Evolutionary conservation across 1,140 invertebrate genomes (phyloP).

Genomic region (Drosophila bipectinata): DNA sequence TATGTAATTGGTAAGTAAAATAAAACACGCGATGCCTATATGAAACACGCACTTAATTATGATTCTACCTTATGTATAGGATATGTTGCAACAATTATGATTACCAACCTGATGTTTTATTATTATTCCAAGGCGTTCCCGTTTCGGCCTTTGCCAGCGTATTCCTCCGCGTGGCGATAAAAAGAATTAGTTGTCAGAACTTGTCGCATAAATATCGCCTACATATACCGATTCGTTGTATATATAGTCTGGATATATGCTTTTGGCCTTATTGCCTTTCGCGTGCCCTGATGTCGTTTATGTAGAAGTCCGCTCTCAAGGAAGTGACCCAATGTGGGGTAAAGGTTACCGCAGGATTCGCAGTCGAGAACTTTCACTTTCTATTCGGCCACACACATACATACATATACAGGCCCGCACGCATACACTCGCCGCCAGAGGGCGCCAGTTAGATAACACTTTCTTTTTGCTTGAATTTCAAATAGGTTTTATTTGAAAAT

Average conservation of each 20-base stretch:
- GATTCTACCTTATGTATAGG: background rate
- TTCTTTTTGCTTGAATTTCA: slow-evolving; percentile 16
- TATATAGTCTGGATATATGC: slow-evolving; percentile 40
- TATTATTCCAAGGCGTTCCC: slow-evolving; percentile 53
- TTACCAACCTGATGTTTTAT: slow-evolving; percentile 54
- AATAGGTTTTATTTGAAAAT: slow-evolving; percentile 29
- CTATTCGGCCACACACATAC: slow-evolving; percentile 13
- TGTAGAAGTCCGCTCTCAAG: slow-evolving; percentile 23
- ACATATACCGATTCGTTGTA: slow-evolving; percentile 38
- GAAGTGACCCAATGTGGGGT: slow-evolving; percentile 41
- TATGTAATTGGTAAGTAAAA: slow-evolving; percentile 4
- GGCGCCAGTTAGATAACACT: slow-evolving; percentile 68
- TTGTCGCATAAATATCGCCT: slow-evolving; percentile 67
- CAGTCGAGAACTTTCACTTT: slow-evolving; percentile 67
- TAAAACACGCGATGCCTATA: slow-evolving; percentile 8
- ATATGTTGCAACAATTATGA: slow-evolving; percentile 24
- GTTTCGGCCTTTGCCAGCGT: slow-evolving; percentile 35
- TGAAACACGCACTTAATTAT: slow-evolving; percentile 21
- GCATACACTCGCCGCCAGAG: slow-evolving; percentile 34
- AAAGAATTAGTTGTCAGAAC: slow-evolving; percentile 61
- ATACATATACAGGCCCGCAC: slow-evolving; percentile 18
- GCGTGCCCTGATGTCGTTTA: slow-evolving; percentile 60
- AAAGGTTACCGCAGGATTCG: slow-evolving; percentile 46
- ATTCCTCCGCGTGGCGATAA: slow-evolving; percentile 41
- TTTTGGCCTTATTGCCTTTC: slow-evolving; percentile 28